phyloP scores from a whole-genome alignment of 2,113 vertebrate genomes.

The Thamnaconus septentrionalis region DNA sequence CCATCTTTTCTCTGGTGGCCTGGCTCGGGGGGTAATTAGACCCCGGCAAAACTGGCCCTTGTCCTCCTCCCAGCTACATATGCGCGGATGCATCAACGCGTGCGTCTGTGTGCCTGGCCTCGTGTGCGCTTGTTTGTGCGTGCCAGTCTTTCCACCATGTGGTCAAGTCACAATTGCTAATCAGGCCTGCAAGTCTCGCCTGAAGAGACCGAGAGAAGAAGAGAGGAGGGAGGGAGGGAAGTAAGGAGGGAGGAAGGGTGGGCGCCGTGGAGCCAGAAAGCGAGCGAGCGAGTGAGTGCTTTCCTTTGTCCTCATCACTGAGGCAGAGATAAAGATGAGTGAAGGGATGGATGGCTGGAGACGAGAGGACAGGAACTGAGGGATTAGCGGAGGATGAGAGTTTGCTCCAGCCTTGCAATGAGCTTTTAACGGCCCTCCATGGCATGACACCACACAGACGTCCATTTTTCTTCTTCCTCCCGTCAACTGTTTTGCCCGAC shows the following conservation, averaged over 20 bases:
- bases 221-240: conserved; percentile 11
- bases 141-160: conserved; percentile 67
- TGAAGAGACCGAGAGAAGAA: conserved; percentile 52
- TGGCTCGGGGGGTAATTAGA: conserved; percentile 61
- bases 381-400: conserved; percentile 65
- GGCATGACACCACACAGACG: conserved; percentile 65
- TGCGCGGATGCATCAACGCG: conserved; percentile 11
- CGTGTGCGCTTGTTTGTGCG: conserved; percentile 36
- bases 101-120: conserved; percentile 18
- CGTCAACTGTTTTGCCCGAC: conserved; percentile 63
- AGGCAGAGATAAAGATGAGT: conserved; percentile 72
- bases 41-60: conserved; percentile 50
- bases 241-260: conserved; percentile 34
- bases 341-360: conserved; percentile 69
- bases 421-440: conserved; percentile 69
- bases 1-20: conserved; percentile 27
- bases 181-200: conserved; percentile 68
- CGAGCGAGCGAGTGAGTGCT: conserved; percentile 66
- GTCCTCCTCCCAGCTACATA: conserved; percentile 40
- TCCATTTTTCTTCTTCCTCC: conserved; percentile 49
- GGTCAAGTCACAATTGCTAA: conserved; percentile 75
- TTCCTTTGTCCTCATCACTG: conserved; percentile 74
- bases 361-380: conserved; percentile 56
- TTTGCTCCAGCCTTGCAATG: conserved; percentile 43
- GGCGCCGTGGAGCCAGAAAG: no score